Percentiles rank a stretch among this genome's conserved stretches.
Conservation (phyloP, 2,888 invertebrate genomes). For the Malacosoma neustria region DNA sequence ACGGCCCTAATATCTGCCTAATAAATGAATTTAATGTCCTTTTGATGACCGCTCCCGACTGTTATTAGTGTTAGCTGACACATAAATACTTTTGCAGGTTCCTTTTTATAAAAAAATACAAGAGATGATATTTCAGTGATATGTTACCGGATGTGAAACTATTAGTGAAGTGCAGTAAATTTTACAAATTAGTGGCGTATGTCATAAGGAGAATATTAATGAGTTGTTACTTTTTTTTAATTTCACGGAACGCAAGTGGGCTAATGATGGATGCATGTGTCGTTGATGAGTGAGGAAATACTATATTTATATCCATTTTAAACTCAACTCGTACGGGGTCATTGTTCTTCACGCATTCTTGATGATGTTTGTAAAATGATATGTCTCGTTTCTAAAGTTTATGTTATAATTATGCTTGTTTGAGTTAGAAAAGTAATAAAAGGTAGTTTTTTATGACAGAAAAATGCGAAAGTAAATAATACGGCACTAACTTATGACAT, state of each 20-base stretch:
- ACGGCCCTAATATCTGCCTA: conserved; percentile 8
- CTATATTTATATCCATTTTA: not conserved
- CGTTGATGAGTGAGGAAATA: conserved; percentile 18
- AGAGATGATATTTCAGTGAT: conserved; percentile 47
- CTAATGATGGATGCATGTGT: conserved; percentile 61
- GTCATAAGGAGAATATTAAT: conserved; percentile 71
- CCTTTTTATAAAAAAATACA: conserved; percentile 26
- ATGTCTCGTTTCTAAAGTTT: too few relatives aligned
- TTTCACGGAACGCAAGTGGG: conserved; percentile 28
- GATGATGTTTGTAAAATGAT: too few relatives aligned
- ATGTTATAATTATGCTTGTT: too few relatives aligned
- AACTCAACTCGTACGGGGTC: not conserved
- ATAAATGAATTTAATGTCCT: conserved; percentile 44
- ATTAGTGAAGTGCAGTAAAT: conserved; percentile 62
- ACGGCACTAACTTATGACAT: too few relatives aligned
- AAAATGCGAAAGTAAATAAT: too few relatives aligned
- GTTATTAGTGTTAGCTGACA: conserved; percentile 56
- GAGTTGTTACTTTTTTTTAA: conserved; percentile 46
- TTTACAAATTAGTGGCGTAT: conserved; percentile 67
- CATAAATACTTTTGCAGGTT: conserved; percentile 56
- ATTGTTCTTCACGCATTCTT: not conserved
- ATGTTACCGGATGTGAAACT: conserved; percentile 59
- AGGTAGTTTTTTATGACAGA: too few relatives aligned
- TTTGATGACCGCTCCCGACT: conserved; percentile 43
- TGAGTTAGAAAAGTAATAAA: too few relatives aligned